These are phyloP conservation scores for Lepidocyrtinus sp. DNA, from an alignment of 2,888 invertebrate species.

Conservation along the genomic window DNA sequence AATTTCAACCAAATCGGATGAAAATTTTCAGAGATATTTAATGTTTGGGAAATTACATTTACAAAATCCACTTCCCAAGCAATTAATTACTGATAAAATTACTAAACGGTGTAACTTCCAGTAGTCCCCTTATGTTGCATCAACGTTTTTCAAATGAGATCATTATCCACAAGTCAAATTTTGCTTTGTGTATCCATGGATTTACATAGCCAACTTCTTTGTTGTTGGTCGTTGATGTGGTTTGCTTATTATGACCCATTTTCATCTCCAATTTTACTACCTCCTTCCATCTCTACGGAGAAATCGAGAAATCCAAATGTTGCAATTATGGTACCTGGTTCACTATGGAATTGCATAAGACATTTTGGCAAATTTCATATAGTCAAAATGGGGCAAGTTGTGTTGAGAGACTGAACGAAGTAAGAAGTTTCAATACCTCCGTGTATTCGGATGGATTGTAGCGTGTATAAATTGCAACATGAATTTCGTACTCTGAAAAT, in stretches of 20 bases:
- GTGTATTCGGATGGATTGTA: neutral
- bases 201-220: conserved; percentile 1
- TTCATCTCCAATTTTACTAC: neutral
- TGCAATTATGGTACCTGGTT: too few relatives aligned
- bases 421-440: neutral
- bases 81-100: neutral
- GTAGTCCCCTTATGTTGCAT: neutral
- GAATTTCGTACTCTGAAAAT: neutral
- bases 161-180: neutral
- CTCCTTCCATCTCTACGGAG: neutral
- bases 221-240: neutral
- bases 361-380: neutral
- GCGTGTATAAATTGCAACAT: neutral
- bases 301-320: neutral
- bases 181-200: neutral
- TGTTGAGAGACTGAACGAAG: neutral
- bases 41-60: neutral
- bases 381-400: neutral
- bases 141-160: conserved; percentile 6
- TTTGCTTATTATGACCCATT: neutral
- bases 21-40: neutral
- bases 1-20: neutral
- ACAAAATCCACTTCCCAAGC: neutral
- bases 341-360: too few relatives aligned
- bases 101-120: neutral